Evolutionary conservation across 2,113 vertebrate genomes (phyloP).

Genomic region (Antechinus flavipes): DNA sequence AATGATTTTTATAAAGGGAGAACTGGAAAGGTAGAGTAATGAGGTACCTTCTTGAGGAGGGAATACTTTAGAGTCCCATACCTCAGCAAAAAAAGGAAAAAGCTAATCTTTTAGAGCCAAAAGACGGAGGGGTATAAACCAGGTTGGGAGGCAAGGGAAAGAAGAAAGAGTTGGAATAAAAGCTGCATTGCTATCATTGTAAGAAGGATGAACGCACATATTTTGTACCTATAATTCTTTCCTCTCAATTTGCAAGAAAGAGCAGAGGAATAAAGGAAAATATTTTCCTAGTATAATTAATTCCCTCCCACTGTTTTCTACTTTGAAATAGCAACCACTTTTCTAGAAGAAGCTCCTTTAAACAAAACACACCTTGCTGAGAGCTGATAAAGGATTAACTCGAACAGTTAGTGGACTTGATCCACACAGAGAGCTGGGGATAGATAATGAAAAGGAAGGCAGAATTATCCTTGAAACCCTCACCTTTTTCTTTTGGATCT

Average conservation of each 20-base stretch:
- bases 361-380: neutral
- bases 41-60: neutral
- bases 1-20: neutral
- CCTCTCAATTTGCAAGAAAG: neutral
- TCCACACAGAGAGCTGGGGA: neutral
- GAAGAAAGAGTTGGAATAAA: neutral
- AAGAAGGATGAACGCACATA: neutral
- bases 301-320: neutral
- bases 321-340: neutral
- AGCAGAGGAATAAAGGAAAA: neutral
- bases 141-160: neutral
- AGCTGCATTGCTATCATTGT: neutral
- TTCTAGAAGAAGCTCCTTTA: neutral
- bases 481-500: neutral
- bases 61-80: neutral
- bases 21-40: neutral
- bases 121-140: neutral
- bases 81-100: neutral
- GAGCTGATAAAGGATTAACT: neutral
- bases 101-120: neutral
- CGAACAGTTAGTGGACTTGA: neutral
- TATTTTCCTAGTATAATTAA: neutral
- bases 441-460: neutral
- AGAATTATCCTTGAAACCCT: neutral
- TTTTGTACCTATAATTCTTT: neutral